Base-by-base conservation (phyloP, 2,888 invertebrate species). In the Sinodicranocentrus sp. region DNA sequence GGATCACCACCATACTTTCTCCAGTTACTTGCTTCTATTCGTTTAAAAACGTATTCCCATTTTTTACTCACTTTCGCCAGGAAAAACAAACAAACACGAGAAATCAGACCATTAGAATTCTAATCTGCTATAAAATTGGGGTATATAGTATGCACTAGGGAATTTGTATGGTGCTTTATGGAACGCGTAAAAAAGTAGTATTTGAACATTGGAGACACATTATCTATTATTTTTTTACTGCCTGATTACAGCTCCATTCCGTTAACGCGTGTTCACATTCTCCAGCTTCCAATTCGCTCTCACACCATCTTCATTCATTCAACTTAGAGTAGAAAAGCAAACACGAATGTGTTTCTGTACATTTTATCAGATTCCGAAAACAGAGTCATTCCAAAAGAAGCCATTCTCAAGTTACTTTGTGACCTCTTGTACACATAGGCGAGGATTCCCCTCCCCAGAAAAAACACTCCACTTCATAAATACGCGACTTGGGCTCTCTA, bases 91-190 rank as follows among this genome's bases (percentile, higher is more conserved):
- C 48, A 48, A 61, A 59, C 43, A 8, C 25, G 39, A 15, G 21
- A 61, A 44, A 25, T 44, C 57, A 44, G 57, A 44, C 61, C 26
- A 73, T 73, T 61, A 73, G 61, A 44, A 61, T 61, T 73, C 61
- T 61, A 61, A 61, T 61, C 61, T 44, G 61, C 33, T 61, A 73
- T 44, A 39, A 73, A 73, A 73, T 61, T 61, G 59, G 61, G 57
- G 19, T 57, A 71, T 23, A 59, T 71, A 59, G 39, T 19, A 23
- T 19, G 57, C 21, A 39, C 17, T 33, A 21, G 21, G 26, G 33
- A 54, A 54, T 54, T 70, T 19, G 21, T 52, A 19, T 57, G 25
- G 57, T 23, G 25, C 25, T 57, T 19, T 57, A 57, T n/a, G 13
- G 57, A 57, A 2, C 23, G 39, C 3, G 28, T 17, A 26, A 63